These are phyloP conservation scores for Ceratosolen fusciceps DNA, from an alignment of 1,140 invertebrate genomes.

Conservation along the genomic window DNA sequence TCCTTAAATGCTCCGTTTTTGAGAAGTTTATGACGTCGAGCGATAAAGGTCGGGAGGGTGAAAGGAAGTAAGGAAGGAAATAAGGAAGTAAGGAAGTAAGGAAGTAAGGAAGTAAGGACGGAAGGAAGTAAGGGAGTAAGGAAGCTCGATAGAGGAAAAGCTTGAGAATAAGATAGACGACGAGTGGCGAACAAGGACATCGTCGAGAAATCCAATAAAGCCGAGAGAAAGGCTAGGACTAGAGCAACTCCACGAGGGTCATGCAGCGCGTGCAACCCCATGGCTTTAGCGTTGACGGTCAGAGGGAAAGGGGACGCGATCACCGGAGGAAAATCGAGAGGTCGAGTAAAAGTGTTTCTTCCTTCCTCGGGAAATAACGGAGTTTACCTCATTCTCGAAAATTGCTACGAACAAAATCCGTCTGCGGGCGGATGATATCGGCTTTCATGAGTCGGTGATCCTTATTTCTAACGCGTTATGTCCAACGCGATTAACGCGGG, in stretches of 20 bases:
- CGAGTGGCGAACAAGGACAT: no score
- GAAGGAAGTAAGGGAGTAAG: no score
- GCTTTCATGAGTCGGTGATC: neutral
- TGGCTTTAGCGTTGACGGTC: constrained; percentile 66
- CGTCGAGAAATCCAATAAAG: constrained; percentile 45
- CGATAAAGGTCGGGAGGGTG: no score
- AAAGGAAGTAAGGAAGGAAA: no score
- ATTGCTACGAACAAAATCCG: neutral
- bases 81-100: no score
- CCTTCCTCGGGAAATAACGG: neutral
- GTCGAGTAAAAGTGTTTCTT: constrained; percentile 30
- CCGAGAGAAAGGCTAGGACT: constrained; percentile 41
- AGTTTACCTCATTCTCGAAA: constrained; percentile 36
- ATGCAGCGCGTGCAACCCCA: neutral
- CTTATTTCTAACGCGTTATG: neutral
- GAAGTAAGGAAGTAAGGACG: no score
- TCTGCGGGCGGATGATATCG: neutral
- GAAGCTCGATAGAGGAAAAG: constrained; percentile 1
- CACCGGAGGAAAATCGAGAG: constrained; percentile 48
- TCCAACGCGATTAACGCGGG: neutral
- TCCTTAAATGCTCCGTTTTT: neutral
- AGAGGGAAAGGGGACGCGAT: constrained; percentile 52
- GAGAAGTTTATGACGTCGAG: neutral
- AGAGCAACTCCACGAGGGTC: constrained; percentile 47
- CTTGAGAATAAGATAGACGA: no score